phyloP scores from a whole-genome alignment of 2,113 vertebrate species.

The Aythya baeri region DNA sequence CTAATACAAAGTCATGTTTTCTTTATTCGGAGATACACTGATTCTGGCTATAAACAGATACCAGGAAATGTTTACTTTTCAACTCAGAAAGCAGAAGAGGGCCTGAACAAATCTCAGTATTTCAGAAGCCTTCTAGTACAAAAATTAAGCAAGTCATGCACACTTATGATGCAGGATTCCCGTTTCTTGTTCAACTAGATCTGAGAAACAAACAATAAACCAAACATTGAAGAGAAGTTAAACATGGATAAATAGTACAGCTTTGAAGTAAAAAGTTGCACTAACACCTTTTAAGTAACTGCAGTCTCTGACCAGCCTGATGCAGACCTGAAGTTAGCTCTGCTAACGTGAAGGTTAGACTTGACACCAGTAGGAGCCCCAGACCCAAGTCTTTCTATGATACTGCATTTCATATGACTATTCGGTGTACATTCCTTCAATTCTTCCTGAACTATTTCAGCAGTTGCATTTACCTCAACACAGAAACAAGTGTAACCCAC shows the following conservation, averaged over 20 bases:
- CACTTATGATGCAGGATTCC: neutral
- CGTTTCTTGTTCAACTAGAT: neutral
- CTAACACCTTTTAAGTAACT: neutral
- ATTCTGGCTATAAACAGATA: neutral
- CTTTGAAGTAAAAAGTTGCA: neutral
- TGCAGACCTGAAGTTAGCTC: neutral
- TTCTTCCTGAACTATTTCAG: neutral
- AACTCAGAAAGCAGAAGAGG: neutral
- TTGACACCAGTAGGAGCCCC: neutral
- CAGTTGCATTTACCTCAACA: neutral
- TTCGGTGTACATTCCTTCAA: neutral
- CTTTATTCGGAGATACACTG: neutral
- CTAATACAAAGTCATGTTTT: neutral
- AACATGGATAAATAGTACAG: neutral
- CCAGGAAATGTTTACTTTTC: neutral
- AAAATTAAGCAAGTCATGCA: neutral
- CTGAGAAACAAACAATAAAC: neutral
- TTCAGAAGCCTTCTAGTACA: neutral
- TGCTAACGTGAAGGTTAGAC: neutral
- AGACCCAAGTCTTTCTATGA: neutral
- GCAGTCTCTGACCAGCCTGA: neutral
- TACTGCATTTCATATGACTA: neutral
- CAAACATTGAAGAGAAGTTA: neutral
- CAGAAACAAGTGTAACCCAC: rapidly evolving
- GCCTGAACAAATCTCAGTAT: neutral